Percentiles rank a stretch among this genome's conserved stretches.
Conservation (phyloP, 1,140 invertebrate genomes). For the Rhyzopertha dominica region DNA sequence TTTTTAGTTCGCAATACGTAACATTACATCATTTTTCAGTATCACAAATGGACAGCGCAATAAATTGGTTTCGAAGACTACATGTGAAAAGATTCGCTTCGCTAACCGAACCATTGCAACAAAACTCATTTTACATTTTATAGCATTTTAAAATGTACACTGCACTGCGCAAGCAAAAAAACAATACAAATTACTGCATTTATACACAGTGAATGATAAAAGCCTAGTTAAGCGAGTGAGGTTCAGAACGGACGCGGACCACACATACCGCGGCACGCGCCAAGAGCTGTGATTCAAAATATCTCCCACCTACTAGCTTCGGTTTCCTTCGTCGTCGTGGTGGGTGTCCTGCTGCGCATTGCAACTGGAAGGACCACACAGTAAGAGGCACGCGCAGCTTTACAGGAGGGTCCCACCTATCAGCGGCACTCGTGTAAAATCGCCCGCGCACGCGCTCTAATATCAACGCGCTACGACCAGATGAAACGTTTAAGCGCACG, state of each 20-base stretch:
- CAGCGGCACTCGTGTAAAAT: constrained; percentile 14
- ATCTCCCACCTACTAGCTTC: constrained; percentile 9
- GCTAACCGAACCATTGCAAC: not conserved
- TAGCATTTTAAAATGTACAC: not conserved
- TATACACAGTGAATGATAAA: not conserved
- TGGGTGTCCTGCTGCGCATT: constrained; percentile 20
- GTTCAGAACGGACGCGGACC: constrained; percentile 11
- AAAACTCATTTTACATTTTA: too few species aligned
- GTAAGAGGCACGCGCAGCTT: constrained; percentile 33
- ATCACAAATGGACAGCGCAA: too few species aligned
- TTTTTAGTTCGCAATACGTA: too few species aligned
- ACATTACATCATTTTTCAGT: too few species aligned
- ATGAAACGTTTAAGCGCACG: too few species aligned
- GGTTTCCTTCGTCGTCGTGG: constrained; percentile 13
- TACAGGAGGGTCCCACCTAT: constrained; percentile 6
- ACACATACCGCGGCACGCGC: constrained; percentile 27
- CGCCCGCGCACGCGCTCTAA: constrained; percentile 16
- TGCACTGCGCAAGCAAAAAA: not conserved
- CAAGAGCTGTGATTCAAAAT: constrained; percentile 8
- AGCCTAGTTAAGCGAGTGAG: not conserved
- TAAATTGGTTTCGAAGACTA: too few species aligned
- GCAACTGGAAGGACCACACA: constrained; percentile 27
- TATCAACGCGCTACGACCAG: too few species aligned
- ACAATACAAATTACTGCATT: not conserved
- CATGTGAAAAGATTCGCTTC: not conserved